phyloP scores from a whole-genome alignment of 2,797 vertebrate species.

The Coranthus polyacanthus region DNA sequence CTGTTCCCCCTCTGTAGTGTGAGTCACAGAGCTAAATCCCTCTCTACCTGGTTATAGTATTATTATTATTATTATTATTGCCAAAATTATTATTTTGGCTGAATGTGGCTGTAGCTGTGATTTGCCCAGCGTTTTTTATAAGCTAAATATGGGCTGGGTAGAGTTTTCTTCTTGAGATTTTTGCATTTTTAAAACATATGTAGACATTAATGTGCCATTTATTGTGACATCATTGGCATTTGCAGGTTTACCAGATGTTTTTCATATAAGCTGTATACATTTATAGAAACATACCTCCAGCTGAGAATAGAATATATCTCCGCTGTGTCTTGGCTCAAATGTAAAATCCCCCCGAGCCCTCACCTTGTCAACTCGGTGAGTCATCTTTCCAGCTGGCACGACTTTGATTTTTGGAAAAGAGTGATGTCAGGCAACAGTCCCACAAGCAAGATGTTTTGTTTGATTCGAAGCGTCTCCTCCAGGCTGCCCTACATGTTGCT shows the following conservation, averaged over 20 bases:
- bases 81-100: slow-evolving; percentile 57
- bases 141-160: slow-evolving; percentile 32
- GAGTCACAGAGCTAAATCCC: slow-evolving; percentile 43
- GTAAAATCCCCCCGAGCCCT: slow-evolving; percentile 30
- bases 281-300: slow-evolving; percentile 53
- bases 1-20: slow-evolving; percentile 46
- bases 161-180: slow-evolving; percentile 20
- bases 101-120: slow-evolving; percentile 69
- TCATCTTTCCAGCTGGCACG: slow-evolving; percentile 65
- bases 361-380: slow-evolving; percentile 66
- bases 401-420: slow-evolving; percentile 66
- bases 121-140: slow-evolving; percentile 55
- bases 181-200: neutral
- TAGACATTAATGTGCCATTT: slow-evolving; percentile 59
- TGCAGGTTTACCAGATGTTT: slow-evolving; percentile 48
- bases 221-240: slow-evolving; percentile 57
- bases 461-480: slow-evolving; percentile 55
- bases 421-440: slow-evolving; percentile 54
- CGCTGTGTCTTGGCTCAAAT: slow-evolving; percentile 48
- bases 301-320: slow-evolving; percentile 46
- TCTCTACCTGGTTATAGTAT: slow-evolving; percentile 32
- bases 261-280: slow-evolving; percentile 50
- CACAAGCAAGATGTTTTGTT: slow-evolving; percentile 62
- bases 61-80: slow-evolving; percentile 26
- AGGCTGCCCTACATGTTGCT: slow-evolving; percentile 54